A percentile compares a stretch with the other conserved stretches of the same genome.
phyloP scores from a whole-genome alignment of 2,888 invertebrate species.

The Phengaris arion region DNA sequence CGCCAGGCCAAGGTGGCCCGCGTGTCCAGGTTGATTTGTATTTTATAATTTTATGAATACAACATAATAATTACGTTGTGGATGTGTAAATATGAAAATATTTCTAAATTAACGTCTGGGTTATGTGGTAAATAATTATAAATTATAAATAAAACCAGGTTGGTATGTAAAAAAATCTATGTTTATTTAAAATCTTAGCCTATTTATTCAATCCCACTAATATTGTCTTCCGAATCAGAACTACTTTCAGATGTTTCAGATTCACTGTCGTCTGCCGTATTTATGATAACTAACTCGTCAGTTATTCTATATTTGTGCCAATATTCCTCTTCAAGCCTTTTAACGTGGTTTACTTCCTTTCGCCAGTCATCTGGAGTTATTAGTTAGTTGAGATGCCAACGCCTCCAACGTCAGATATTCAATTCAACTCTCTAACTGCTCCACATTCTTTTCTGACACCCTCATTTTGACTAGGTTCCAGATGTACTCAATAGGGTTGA shows the following conservation, averaged over 20 bases:
- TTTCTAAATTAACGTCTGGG: too few species aligned
- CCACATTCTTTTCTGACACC: conserved; percentile 32
- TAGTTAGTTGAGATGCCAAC: conserved; percentile 30
- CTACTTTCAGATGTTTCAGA: conserved; percentile 30
- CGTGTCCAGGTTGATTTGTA: too few species aligned
- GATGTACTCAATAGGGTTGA: conserved; percentile 48
- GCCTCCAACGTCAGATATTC: conserved; percentile 32
- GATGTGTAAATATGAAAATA: too few species aligned
- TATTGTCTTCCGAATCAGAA: conserved; percentile 30
- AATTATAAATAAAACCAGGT: too few species aligned
- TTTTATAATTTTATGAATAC: too few species aligned
- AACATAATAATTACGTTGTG: too few species aligned
- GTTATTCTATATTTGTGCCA: neutral
- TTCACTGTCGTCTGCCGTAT: conserved; percentile 31
- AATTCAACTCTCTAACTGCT: conserved; percentile 32
- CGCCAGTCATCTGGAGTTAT: conserved; percentile 33
- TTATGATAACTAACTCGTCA: conserved; percentile 22
- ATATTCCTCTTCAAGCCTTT: neutral
- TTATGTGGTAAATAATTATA: too few species aligned
- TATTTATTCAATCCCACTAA: conserved; percentile 10
- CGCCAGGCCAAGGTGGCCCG: too few species aligned
- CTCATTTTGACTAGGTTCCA: conserved; percentile 33
- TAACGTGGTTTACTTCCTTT: neutral
- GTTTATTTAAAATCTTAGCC: neutral
- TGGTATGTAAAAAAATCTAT: too few species aligned